Evolutionary conservation across 2,797 vertebrate species (phyloP).

Genomic region (Adrianichthys oophorus): DNA sequence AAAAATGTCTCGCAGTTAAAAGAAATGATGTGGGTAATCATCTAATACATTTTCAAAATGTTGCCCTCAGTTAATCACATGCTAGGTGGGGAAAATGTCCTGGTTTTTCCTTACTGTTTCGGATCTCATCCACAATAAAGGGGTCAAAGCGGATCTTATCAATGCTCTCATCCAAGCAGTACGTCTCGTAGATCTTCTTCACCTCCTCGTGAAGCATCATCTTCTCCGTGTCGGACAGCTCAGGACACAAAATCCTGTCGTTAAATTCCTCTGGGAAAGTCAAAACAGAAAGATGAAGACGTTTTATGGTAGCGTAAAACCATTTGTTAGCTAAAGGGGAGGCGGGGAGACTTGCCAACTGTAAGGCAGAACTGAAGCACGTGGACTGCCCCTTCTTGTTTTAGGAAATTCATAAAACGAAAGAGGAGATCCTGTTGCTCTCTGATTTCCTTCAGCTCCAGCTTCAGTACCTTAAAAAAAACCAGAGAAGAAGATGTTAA

Average conservation of each 20-base stretch:
- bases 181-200: slow-evolving; percentile 94
- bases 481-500: background rate
- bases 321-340: background rate
- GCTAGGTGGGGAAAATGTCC: background rate
- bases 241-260: slow-evolving; percentile 90
- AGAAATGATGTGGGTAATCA: no score
- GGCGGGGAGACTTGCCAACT: slow-evolving; percentile 80
- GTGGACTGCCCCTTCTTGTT: slow-evolving; percentile 95
- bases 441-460: slow-evolving; percentile 94
- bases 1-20: no score
- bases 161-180: slow-evolving; percentile 94
- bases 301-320: background rate
- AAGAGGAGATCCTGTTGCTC: slow-evolving; percentile 96
- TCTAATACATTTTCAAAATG: no score
- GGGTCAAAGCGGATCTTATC: slow-evolving; percentile 97
- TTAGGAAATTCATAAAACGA: slow-evolving; percentile 98
- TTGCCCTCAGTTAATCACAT: no score
- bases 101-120: slow-evolving; percentile 82
- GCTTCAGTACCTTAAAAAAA: slow-evolving; percentile 83
- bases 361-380: slow-evolving; percentile 96
- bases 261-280: slow-evolving; percentile 92
- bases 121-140: slow-evolving; percentile 96
- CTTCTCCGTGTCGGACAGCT: slow-evolving; percentile 89
- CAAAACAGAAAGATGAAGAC: background rate
- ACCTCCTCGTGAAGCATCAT: slow-evolving; percentile 91